Percentiles rank a stretch among this genome's conserved stretches.
Evolutionary conservation across 2,888 invertebrate species (phyloP).

Genomic region (Tachystola acroxantha): DNA sequence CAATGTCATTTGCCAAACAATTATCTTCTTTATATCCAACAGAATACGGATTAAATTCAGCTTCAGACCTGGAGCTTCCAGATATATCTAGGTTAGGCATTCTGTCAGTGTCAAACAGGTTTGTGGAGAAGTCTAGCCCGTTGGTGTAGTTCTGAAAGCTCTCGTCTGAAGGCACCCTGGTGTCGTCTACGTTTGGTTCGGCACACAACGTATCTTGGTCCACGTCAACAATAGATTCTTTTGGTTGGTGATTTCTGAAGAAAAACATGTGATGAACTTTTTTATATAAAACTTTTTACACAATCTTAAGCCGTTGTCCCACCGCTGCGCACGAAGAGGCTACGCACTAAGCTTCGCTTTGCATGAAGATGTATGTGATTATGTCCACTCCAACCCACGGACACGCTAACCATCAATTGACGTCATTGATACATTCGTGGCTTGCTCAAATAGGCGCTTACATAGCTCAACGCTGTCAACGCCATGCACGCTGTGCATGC

Average conservation of each 20-base stretch:
- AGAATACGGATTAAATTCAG: constrained; percentile 36
- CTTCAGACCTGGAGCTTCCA: constrained; percentile 38
- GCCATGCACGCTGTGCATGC: too few species aligned
- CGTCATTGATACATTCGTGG: too few species aligned
- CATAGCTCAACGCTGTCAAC: too few species aligned
- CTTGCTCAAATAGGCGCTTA: too few species aligned
- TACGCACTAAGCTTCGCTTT: too few species aligned
- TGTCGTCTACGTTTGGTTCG: constrained; percentile 35
- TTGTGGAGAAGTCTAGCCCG: constrained; percentile 48
- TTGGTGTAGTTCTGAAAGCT: constrained; percentile 52
- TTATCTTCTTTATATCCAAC: constrained; percentile 32
- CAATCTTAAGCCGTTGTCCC: too few species aligned
- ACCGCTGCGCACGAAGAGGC: too few species aligned
- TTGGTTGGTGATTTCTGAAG: not conserved
- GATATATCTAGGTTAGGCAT: constrained; percentile 49
- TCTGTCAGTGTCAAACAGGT: constrained; percentile 50
- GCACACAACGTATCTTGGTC: not conserved
- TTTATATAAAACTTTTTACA: too few species aligned
- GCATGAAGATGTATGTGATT: too few species aligned
- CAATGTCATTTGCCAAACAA: constrained; percentile 25
- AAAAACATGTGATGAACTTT: too few species aligned
- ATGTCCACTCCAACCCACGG: too few species aligned
- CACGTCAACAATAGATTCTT: not conserved
- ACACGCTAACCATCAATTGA: too few species aligned
- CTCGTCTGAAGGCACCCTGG: constrained; percentile 48